Percentiles rank a stretch among this genome's conserved stretches.
Conservation (phyloP, 1,140 invertebrate species). For the Epicauta chinensis region DNA sequence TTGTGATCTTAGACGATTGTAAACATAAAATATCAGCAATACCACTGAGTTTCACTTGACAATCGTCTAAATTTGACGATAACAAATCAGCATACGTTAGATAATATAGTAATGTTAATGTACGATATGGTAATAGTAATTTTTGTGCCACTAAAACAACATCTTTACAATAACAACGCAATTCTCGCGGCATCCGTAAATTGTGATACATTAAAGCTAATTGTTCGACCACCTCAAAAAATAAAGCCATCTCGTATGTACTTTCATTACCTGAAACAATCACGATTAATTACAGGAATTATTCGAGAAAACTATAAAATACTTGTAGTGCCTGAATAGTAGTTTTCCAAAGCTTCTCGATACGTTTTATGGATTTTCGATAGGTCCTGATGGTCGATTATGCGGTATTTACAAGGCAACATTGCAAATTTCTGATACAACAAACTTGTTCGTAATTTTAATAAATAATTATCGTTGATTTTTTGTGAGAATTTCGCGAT, state of each 20-base stretch:
- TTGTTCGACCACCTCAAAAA: conserved; percentile 20
- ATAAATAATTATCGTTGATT: not conserved
- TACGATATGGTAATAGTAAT: conserved; percentile 18
- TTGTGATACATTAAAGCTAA: conserved; percentile 15
- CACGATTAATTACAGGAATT: not conserved
- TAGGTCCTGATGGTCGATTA: not conserved
- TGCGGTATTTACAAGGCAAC: not conserved
- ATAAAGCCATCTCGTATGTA: conserved; percentile 13
- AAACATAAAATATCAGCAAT: conserved; percentile 23
- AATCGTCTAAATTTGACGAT: conserved; percentile 14
- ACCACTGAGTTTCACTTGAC: conserved; percentile 20
- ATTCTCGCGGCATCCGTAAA: conserved; percentile 17
- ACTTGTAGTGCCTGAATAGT: not conserved
- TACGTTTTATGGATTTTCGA: not conserved
- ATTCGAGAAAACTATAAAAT: not conserved
- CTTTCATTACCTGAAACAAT: conserved; percentile 2
- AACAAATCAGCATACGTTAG: conserved; percentile 18
- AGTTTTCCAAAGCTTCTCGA: conserved; percentile 4
- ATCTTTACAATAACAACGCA: conserved; percentile 16
- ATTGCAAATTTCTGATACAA: conserved; percentile 17
- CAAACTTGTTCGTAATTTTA: conserved; percentile 8
- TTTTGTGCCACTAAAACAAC: conserved; percentile 17
- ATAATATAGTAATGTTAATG: conserved; percentile 8
- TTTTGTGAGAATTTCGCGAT: not conserved
- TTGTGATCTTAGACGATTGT: not conserved